Conservation (phyloP, 2,797 vertebrate genomes). For the Gadopsis bispinosus region DNA sequence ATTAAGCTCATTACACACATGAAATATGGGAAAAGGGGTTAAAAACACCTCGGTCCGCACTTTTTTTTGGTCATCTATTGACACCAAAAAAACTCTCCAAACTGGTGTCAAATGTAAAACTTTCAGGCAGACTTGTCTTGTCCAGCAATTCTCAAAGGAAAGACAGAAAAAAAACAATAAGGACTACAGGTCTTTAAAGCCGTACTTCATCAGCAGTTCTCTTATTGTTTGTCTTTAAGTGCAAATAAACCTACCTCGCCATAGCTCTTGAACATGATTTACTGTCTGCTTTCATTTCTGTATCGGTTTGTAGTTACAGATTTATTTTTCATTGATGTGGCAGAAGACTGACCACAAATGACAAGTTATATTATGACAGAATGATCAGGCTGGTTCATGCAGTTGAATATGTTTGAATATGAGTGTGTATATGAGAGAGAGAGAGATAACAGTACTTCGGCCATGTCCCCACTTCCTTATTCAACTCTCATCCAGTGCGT, state of each 20-base stretch:
- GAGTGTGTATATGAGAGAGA: slow-evolving; percentile 11
- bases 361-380: slow-evolving; percentile 29
- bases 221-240: slow-evolving; percentile 60
- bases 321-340: background rate
- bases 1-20: slow-evolving; percentile 79
- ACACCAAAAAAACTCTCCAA: slow-evolving; percentile 27
- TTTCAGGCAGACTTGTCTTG: slow-evolving; percentile 13
- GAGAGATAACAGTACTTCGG: slow-evolving; percentile 67
- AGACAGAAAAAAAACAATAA: slow-evolving; percentile 7
- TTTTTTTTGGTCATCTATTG: slow-evolving; percentile 55
- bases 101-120: slow-evolving; percentile 37
- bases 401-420: slow-evolving; percentile 44
- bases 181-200: slow-evolving; percentile 15
- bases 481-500: slow-evolving; percentile 70
- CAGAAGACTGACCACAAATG: slow-evolving; percentile 22
- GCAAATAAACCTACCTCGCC: slow-evolving; percentile 53
- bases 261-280: background rate
- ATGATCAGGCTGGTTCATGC: slow-evolving; percentile 49
- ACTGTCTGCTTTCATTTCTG: slow-evolving; percentile 29
- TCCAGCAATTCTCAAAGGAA: slow-evolving; percentile 14
- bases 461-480: slow-evolving; percentile 33
- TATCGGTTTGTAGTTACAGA: slow-evolving; percentile 22
- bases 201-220: slow-evolving; percentile 18
- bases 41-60: slow-evolving; percentile 59
- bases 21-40: slow-evolving; percentile 69